Conservation (phyloP, 2,113 vertebrate genomes). For the Tychaedon coryphoeus region DNA sequence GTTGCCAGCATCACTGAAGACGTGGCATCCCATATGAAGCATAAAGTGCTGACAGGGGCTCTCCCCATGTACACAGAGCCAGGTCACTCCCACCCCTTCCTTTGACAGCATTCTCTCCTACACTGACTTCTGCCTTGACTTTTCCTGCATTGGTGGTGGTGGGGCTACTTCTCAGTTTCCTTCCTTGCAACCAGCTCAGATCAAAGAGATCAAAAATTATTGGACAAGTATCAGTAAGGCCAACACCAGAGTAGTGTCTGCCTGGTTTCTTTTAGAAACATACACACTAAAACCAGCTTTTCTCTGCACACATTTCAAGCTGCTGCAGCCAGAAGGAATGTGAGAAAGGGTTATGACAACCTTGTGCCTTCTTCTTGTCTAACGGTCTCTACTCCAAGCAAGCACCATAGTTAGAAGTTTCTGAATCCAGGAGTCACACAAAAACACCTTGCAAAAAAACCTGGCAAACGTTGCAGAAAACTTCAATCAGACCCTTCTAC, state of each 20-base stretch:
- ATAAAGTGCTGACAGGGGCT: neutral
- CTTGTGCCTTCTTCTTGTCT: too few relatives aligned
- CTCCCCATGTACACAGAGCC: accelerated
- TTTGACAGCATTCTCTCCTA: neutral
- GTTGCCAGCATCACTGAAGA: neutral
- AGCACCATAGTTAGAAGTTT: neutral
- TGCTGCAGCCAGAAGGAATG: neutral
- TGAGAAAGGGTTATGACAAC: neutral
- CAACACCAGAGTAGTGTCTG: neutral
- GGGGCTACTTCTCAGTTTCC: neutral
- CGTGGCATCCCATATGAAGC: accelerated
- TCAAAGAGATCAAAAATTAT: neutral
- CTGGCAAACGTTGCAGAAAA: neutral
- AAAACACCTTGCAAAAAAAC: neutral
- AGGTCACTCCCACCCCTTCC: neutral
- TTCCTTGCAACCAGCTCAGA: neutral
- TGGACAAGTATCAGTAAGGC: neutral
- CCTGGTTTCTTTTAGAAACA: neutral
- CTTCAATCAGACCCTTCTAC: neutral
- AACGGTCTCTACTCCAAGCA: neutral
- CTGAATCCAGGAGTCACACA: neutral
- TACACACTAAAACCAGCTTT: neutral
- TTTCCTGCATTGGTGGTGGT: neutral
- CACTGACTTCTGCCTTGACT: neutral
- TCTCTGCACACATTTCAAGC: neutral